A percentile compares a stretch with the other conserved stretches of the same genome.
phyloP scores from a whole-genome alignment of 2,797 vertebrate genomes.

The Microhierax caerulescens region DNA sequence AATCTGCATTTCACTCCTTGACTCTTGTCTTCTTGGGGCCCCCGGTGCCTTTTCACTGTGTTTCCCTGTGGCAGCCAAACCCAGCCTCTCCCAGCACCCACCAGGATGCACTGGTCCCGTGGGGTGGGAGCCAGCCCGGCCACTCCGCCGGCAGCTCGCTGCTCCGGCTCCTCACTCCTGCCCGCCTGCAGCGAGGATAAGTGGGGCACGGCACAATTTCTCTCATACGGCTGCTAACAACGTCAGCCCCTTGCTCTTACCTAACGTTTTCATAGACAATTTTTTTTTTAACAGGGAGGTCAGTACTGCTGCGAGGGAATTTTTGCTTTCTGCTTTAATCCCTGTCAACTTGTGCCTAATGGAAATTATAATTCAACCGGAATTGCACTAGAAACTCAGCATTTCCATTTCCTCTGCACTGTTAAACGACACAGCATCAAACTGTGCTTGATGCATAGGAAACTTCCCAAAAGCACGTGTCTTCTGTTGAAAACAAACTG shows the following conservation, averaged over 20 bases:
- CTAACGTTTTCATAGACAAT: neutral
- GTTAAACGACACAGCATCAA: neutral
- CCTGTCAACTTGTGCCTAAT: neutral
- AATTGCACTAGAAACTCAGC: neutral
- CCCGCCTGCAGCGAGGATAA: neutral
- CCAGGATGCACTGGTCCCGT: neutral
- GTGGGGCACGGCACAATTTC: slow-evolving; percentile 12
- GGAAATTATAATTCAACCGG: neutral
- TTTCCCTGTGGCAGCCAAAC: neutral
- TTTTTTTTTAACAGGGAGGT: neutral
- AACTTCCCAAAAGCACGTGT: neutral
- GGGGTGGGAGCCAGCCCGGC: neutral
- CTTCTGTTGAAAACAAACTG: neutral
- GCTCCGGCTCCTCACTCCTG: neutral
- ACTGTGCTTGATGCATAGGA: neutral
- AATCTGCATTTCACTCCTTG: neutral
- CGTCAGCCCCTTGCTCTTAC: neutral
- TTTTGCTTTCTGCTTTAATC: neutral
- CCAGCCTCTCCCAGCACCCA: neutral
- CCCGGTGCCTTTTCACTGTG: fast-evolving
- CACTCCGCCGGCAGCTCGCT: neutral
- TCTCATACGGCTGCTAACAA: neutral
- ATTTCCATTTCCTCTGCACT: neutral
- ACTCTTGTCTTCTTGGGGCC: neutral
- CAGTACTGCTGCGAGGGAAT: fast-evolving